Conservation (phyloP, 1,140 invertebrate species). For the Homalodisca vitripennis region DNA sequence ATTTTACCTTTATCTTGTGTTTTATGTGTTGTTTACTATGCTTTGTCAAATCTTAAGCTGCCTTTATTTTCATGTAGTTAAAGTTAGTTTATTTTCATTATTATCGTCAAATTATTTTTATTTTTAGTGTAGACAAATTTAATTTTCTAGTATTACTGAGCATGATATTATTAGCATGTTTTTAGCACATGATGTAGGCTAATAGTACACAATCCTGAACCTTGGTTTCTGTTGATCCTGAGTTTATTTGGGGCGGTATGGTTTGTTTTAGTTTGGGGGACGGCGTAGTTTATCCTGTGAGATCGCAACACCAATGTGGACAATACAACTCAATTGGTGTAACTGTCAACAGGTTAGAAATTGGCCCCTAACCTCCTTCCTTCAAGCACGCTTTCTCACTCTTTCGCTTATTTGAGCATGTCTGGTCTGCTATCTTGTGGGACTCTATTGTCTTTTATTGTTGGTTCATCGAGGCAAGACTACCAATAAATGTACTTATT, state of each 20-base stretch:
- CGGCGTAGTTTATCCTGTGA: constrained; percentile 80
- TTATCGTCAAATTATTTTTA: too few species aligned
- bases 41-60: too few species aligned
- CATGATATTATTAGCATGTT: constrained; percentile 20
- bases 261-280: constrained; percentile 78
- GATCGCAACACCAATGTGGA: constrained; percentile 67
- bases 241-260: constrained; percentile 34
- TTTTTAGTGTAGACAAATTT: too few species aligned
- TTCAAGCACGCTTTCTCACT: constrained; percentile 23
- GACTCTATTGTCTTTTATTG: constrained; percentile 15
- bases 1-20: too few species aligned
- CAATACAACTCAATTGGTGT: constrained; percentile 86
- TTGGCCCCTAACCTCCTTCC: constrained; percentile 18
- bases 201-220: too few species aligned
- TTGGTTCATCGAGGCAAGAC: too few species aligned
- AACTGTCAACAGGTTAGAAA: constrained; percentile 77
- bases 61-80: too few species aligned
- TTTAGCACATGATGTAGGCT: background rate
- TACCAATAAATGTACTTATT: too few species aligned
- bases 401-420: constrained; percentile 10
- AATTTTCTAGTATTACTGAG: too few species aligned
- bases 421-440: constrained; percentile 12
- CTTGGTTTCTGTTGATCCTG: constrained; percentile 9
- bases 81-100: too few species aligned
- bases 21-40: too few species aligned